phyloP scores from a whole-genome alignment of 2,797 vertebrate species.

The Gila robusta region DNA sequence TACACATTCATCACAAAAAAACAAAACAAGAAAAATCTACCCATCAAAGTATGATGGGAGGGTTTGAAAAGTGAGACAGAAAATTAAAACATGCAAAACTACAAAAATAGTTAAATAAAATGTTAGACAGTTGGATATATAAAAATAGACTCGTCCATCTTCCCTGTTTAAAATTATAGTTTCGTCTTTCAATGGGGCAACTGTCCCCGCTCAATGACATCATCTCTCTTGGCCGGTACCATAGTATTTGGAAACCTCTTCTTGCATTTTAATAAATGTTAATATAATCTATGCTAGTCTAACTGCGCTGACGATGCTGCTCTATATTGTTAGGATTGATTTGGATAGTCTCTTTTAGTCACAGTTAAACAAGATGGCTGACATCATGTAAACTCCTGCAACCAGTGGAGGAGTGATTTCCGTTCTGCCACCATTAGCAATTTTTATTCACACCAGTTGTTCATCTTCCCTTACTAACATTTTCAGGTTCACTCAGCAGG shows the following conservation, averaged over 20 bases:
- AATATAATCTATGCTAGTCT: slow-evolving; percentile 27
- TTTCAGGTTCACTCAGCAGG: slow-evolving; percentile 28
- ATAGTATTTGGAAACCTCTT: slow-evolving; percentile 33
- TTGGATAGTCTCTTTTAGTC: slow-evolving; percentile 53
- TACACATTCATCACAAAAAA: slow-evolving; percentile 73
- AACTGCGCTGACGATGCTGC: slow-evolving; percentile 6
- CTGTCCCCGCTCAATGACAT: slow-evolving; percentile 68
- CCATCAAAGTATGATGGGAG: slow-evolving; percentile 63
- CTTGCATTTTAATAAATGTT: slow-evolving; percentile 23
- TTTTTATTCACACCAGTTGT: slow-evolving; percentile 31
- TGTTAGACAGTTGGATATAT: slow-evolving; percentile 81
- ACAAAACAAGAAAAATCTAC: slow-evolving; percentile 41
- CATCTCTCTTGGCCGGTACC: slow-evolving; percentile 46
- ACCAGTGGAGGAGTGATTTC: slow-evolving; percentile 59
- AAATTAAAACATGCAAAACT: slow-evolving; percentile 54
- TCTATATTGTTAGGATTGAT: slow-evolving; percentile 46
- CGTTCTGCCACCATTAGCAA: slow-evolving; percentile 58
- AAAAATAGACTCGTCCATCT: slow-evolving; percentile 67
- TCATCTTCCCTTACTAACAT: slow-evolving; percentile 31
- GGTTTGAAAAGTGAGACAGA: slow-evolving; percentile 50
- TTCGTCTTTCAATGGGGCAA: slow-evolving; percentile 72
- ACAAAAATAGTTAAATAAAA: slow-evolving; percentile 70
- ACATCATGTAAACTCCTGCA: slow-evolving; percentile 61
- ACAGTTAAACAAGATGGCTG: slow-evolving; percentile 62
- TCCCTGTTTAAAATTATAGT: slow-evolving; percentile 64